Evolutionary conservation across 2,797 vertebrate genomes (phyloP), one percentile per base, ranked within the genome.

Genomic region (Scleropages formosus): DNA sequence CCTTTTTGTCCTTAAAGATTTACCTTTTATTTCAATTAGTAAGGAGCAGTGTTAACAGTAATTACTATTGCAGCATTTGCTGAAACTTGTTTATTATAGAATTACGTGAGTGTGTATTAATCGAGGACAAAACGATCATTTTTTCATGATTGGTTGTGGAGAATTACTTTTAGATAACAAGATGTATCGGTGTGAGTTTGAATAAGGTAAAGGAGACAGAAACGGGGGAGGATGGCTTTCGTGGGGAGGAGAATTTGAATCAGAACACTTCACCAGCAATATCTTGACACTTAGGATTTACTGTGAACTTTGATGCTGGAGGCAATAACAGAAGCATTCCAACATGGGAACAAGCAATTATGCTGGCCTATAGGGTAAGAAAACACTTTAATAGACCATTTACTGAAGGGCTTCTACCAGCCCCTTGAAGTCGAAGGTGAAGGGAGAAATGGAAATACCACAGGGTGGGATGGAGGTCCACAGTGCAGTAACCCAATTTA

Each of bases 331-430:
- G 20, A 73, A 56, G 62, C n/a, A 46, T n/a, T 26, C 62, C 15
- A 22, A 66, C 73, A 62, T 59, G 73, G 62, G 51, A 72, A 65
- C 75, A 72, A 72, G 68, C 61, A 44, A 72, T 75, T 75, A 68
- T 31, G 71, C 44, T 22, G 15, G 67, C 24, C 39, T 61, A 73
- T 65, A 67, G 71, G 71, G 39, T 73, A 77, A 51, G 58, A 49
- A 62, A 63, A 77, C 58, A 44, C 70, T 74, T 53, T 73, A 73
- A 67, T 72, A 72, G 69, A 65, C n/a, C 69, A 68, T 75, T 75
- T 72, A 67, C 73, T 65, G 67, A 78, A 75, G 58, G 65, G 66
- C 44, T 24, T 31, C 59, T 60, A 59, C 26, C 59, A 75, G 39
- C 56, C 66, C 56, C 49, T 24, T 31, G 24, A 20, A 59, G 51